Evolutionary conservation across 2,888 invertebrate genomes (phyloP).

Genomic region (Lepidocyrtoides sp.): DNA sequence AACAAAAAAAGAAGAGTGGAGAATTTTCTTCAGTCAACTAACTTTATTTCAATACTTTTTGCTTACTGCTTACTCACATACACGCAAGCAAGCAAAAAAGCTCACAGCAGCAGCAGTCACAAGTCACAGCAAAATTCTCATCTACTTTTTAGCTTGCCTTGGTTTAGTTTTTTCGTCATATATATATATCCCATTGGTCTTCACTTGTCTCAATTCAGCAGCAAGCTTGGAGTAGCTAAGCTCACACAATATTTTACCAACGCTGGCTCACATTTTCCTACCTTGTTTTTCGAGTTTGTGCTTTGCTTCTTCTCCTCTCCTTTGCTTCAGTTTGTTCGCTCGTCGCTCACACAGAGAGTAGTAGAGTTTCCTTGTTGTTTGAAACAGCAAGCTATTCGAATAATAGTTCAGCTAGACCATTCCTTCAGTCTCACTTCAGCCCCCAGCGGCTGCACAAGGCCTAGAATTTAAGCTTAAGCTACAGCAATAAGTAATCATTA

Average conservation of each 20-base stretch:
- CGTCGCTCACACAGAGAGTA: not conserved
- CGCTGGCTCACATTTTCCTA: not conserved
- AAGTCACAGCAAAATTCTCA: too few species aligned
- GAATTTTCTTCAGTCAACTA: not conserved
- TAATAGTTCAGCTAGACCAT: conserved; percentile 61
- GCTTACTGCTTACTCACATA: not conserved
- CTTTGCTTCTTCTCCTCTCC: not conserved
- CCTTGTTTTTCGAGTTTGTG: conserved; percentile 14
- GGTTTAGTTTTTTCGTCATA: conserved; percentile 30
- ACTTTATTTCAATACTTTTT: not conserved
- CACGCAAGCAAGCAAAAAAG: not conserved
- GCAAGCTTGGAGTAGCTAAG: too few species aligned
- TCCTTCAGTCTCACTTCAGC: conserved; percentile 84
- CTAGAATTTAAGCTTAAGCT: conserved; percentile 58
- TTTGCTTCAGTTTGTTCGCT: not conserved
- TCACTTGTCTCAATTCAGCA: not conserved
- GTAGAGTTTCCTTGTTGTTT: not conserved
- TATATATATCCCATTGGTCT: not conserved
- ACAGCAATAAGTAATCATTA: not conserved
- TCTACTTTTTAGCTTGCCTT: conserved; percentile 14
- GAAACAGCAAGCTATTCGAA: conserved; percentile 54
- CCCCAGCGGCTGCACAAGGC: conserved; percentile 84
- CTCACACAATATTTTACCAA: conserved; percentile 2
- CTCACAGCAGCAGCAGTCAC: too few species aligned
- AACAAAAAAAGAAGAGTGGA: not conserved